Conservation (phyloP, 2,888 invertebrate species). For the Nowickia ferox region DNA sequence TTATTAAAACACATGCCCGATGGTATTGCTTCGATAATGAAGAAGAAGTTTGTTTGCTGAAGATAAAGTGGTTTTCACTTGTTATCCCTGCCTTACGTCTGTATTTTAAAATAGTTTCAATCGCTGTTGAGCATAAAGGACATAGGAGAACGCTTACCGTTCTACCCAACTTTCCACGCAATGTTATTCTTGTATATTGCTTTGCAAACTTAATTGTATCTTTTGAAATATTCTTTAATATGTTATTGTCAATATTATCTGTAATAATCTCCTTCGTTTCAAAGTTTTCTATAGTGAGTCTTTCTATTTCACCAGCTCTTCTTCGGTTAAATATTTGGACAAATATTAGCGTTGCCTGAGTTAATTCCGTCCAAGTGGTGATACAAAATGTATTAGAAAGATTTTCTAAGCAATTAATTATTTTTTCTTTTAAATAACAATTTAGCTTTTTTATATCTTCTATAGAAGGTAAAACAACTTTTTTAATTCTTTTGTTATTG, state of each 20-base stretch:
- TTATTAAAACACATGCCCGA: conserved; percentile 22
- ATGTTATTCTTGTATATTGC: conserved; percentile 21
- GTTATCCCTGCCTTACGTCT: conserved; percentile 29
- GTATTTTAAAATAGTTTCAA: conserved; percentile 34
- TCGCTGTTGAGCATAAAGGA: conserved; percentile 16
- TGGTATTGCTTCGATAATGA: not conserved
- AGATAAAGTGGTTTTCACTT: conserved; percentile 18
- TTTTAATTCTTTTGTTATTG: not conserved
- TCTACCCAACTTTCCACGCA: conserved; percentile 43
- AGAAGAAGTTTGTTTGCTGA: conserved; percentile 1
- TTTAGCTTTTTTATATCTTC: not conserved
- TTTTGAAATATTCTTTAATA: conserved; percentile 30
- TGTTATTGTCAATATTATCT: conserved; percentile 7
- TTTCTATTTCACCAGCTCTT: not conserved
- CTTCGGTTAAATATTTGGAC: not conserved
- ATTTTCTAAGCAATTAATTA: not conserved
- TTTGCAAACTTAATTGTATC: conserved; percentile 16
- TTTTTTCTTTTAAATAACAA: not conserved
- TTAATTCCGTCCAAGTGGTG: not conserved
- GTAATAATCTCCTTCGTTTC: not conserved
- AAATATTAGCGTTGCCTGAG: not conserved
- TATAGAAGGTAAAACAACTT: not conserved
- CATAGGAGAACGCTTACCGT: conserved; percentile 22
- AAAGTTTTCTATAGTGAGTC: not conserved
- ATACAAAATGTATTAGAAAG: not conserved